These are phyloP conservation scores for Acanthiza pusilla DNA, from an alignment of 2,797 vertebrate species.

Conservation along the genomic window DNA sequence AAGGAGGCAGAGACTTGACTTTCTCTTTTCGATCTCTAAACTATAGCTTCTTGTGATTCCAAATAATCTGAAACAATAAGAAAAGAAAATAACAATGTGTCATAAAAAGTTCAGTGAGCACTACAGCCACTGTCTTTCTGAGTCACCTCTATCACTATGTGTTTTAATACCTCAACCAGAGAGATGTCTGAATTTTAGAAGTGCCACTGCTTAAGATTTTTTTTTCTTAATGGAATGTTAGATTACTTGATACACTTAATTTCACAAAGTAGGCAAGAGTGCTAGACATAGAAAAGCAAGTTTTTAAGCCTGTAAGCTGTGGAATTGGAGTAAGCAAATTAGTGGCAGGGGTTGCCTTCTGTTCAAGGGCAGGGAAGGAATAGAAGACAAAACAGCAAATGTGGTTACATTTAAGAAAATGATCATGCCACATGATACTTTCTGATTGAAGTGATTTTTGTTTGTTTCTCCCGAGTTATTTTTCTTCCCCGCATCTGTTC, in stretches of 20 bases:
- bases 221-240: not conserved
- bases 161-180: not conserved
- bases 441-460: not conserved
- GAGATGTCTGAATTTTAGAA: not conserved
- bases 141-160: not conserved
- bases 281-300: not conserved
- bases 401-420: not conserved
- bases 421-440: accelerated
- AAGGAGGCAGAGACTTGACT: not conserved
- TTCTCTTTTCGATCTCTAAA: not conserved
- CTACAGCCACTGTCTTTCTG: not conserved
- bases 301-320: not conserved
- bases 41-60: not conserved
- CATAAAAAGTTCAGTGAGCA: not conserved
- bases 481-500: not conserved
- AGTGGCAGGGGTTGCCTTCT: not conserved
- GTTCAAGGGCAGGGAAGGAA: not conserved
- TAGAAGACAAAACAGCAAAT: not conserved
- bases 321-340: not conserved
- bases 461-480: not conserved
- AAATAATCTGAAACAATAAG: not conserved
- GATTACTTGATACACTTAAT: not conserved
- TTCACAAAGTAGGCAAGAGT: not conserved
- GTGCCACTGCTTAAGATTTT: not conserved
- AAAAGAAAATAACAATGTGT: not conserved